A percentile compares a stretch with the other conserved stretches of the same genome.
Conservation (phyloP, 2,113 vertebrate species). For the Fulica atra region DNA sequence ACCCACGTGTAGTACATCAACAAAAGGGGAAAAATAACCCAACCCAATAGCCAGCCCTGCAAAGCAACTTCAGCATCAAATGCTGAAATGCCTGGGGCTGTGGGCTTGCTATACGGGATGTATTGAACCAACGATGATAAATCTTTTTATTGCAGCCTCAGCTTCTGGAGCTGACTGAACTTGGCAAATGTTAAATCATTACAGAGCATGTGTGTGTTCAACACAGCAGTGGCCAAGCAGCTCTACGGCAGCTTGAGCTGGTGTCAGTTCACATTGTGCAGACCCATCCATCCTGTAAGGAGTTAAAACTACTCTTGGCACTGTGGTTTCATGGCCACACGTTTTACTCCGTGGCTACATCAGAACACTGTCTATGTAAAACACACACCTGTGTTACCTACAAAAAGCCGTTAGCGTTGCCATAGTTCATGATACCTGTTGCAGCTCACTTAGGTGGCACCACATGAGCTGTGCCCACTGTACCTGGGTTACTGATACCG, state of each 20-base stretch:
- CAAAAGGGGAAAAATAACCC: not conserved
- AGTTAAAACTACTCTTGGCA: not conserved
- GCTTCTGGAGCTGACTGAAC: not conserved
- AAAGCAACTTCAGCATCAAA: not conserved
- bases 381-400: not conserved
- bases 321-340: not conserved
- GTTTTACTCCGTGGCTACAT: not conserved
- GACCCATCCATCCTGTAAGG: not conserved
- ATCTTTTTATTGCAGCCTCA: not conserved
- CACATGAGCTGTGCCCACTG: not conserved
- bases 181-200: not conserved
- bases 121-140: not conserved
- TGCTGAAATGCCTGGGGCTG: not conserved
- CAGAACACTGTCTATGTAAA: not conserved
- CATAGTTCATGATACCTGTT: not conserved
- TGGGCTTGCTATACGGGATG: not conserved
- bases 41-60: not conserved
- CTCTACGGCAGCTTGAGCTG: not conserved
- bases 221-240: not conserved
- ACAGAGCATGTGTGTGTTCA: not conserved
- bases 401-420: not conserved
- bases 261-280: not conserved
- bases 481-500: not conserved
- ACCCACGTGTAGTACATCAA: fast-evolving
- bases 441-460: not conserved